Conservation (phyloP, 2,888 invertebrate genomes). For the Papilio demoleus region DNA sequence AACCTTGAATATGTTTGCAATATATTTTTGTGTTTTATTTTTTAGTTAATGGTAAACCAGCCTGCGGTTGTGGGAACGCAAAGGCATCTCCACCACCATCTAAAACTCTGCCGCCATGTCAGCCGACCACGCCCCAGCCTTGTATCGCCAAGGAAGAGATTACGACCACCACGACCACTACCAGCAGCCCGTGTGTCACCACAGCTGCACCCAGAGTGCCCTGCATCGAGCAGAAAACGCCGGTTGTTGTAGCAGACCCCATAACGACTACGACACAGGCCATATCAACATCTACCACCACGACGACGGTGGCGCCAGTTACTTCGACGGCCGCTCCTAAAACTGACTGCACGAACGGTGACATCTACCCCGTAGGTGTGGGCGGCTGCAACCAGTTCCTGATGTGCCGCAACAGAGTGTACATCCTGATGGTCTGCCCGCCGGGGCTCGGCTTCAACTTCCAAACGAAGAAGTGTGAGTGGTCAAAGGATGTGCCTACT, state of each 20-base stretch:
- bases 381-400: conserved; percentile 7
- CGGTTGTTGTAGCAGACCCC: too few relatives aligned
- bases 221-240: not conserved
- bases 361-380: not conserved
- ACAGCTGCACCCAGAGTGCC: not conserved
- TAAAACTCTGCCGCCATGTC: not conserved
- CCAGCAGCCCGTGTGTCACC: not conserved
- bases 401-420: conserved; percentile 17
- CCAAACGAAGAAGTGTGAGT: conserved; percentile 87
- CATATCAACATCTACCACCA: not conserved
- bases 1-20: not conserved
- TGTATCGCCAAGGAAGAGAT: not conserved
- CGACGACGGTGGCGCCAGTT: not conserved
- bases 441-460: conserved; percentile 88
- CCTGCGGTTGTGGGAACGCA: not conserved
- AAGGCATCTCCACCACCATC: not conserved
- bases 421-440: not conserved
- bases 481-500: conserved; percentile 87
- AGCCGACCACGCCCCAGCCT: not conserved
- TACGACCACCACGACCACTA: not conserved
- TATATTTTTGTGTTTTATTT: not conserved
- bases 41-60: not conserved
- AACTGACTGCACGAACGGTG: not conserved
- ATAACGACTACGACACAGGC: not conserved
- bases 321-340: not conserved